A percentile compares a stretch with the other conserved stretches of the same genome.
These are phyloP conservation scores for Myotis planiceps DNA, from an alignment of 2,797 vertebrate genomes.

Conservation along the genomic window DNA sequence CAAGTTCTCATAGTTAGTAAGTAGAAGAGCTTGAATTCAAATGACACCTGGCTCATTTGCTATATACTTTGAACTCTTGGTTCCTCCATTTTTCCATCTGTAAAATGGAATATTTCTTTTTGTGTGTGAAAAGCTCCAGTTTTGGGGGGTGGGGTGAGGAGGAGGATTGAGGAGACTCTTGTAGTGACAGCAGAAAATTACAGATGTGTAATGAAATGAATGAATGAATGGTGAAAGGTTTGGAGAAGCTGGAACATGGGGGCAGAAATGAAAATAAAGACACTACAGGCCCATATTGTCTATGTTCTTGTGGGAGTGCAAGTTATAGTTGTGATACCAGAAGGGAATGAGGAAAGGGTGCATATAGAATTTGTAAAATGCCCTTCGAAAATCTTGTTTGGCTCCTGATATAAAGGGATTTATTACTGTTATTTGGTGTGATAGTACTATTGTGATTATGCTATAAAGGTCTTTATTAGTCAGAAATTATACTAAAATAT, in stretches of 20 bases:
- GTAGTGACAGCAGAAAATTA: background rate
- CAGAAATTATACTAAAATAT: background rate
- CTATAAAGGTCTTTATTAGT: background rate
- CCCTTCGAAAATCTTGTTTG: background rate
- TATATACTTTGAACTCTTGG: background rate
- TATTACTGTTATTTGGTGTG: background rate
- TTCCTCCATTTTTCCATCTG: constrained; percentile 46
- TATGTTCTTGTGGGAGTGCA: background rate
- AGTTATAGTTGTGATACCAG: background rate
- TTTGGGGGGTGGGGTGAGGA: background rate
- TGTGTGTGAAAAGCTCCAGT: background rate
- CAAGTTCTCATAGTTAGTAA: background rate
- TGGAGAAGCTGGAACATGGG: background rate
- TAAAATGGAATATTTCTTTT: constrained; percentile 38
- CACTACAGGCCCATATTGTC: background rate
- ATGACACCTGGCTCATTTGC: constrained; percentile 22
- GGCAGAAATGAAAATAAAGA: background rate
- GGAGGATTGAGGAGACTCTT: background rate
- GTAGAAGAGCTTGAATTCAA: background rate
- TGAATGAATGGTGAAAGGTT: background rate
- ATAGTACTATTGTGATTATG: background rate
- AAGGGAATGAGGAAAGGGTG: background rate
- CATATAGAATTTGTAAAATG: background rate
- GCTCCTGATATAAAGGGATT: background rate
- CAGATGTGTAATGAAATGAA: background rate